Base-by-base conservation (phyloP, 1,140 invertebrate species). In the Macrocentrus cingulum region DNA sequence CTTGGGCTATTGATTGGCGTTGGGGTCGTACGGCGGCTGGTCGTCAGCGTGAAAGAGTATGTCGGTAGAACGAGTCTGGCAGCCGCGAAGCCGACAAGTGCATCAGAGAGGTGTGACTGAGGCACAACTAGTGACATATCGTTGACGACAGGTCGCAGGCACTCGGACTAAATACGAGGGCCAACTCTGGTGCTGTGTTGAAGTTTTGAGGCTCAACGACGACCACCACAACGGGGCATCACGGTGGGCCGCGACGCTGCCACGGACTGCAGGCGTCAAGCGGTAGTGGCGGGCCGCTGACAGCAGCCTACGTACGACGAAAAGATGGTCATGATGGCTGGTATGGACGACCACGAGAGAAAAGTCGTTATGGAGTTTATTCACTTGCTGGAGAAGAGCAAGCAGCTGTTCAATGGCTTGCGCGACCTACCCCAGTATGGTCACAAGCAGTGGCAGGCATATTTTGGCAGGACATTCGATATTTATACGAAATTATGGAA, bases 401-500 rank as follows among this genome's bases (percentile, higher is more conserved):
- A 97, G 80, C 94, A 97, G 80, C 84, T 98, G 50, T 98, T 98
- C 80, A 98, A 98, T 81, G 94, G 95, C 61, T 82, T 98, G 65
- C 88, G 94, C 75, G 95, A 98, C 81, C 82, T 98, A 64, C 95
- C 95, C 36, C 93, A 97, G 77, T 98, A 97, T 82, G 95, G 95
- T 7, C 94, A 97, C 79, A 96, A 96, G 77, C 94, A 97, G 78
- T 98, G 95, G 96, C 95, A 98, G 81, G 90, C 91, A 5, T 97
- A 98, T 80, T 99, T 98, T 83, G 94, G 93, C 6, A 85, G 94
- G 58, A 97, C 95, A 46, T 98, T 99, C 81, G 95, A 99, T 84
- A 92, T 98, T 50, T 99, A 98, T 81, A 97, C 95, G 23, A 97
- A 96, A 81, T 83, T 99, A 41, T 99, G 96, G 96, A 98, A 97